A percentile compares a stretch with the other conserved stretches of the same genome.
These are phyloP conservation scores for Macquaria australasica DNA, from an alignment of 2,113 vertebrate genomes.

Conservation along the genomic window DNA sequence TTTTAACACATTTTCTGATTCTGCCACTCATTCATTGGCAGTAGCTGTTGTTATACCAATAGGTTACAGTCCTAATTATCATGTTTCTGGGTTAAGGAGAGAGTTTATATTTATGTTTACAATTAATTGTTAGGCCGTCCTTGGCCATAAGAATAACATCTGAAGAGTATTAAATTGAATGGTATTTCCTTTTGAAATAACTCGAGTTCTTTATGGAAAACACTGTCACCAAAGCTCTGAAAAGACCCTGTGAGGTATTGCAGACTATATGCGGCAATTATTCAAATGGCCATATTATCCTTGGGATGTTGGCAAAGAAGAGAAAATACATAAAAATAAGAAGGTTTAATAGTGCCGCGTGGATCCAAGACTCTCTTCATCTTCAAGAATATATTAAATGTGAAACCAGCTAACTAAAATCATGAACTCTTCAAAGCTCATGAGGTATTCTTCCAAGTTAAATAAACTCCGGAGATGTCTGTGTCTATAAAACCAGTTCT, in stretches of 20 bases:
- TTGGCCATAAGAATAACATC: constrained; percentile 54
- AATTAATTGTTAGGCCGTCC: constrained; percentile 57
- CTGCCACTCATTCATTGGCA: not conserved
- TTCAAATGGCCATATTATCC: constrained; percentile 68
- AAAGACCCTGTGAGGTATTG: constrained; percentile 42
- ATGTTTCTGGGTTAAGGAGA: constrained; percentile 18
- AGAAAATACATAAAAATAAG: constrained; percentile 57
- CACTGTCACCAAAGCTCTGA: constrained; percentile 43
- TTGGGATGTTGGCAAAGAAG: constrained; percentile 60
- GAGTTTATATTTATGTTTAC: not conserved
- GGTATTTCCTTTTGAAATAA: constrained; percentile 41
- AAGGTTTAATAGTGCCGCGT: constrained; percentile 42
- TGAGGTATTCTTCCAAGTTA: constrained; percentile 35
- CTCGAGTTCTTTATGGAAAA: constrained; percentile 34
- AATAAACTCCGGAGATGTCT: constrained; percentile 37
- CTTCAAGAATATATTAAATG: constrained; percentile 54
- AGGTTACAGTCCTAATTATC: not conserved
- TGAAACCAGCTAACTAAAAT: constrained; percentile 41
- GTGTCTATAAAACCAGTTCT: not conserved
- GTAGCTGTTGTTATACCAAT: not conserved
- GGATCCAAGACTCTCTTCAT: constrained; percentile 44
- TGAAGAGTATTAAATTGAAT: constrained; percentile 19
- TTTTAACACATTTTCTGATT: not conserved
- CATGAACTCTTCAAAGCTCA: constrained; percentile 47
- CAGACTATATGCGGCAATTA: constrained; percentile 50